These are phyloP conservation scores for Rhyzopertha dominica DNA, from an alignment of 1,140 invertebrate species.

Conservation along the genomic window DNA sequence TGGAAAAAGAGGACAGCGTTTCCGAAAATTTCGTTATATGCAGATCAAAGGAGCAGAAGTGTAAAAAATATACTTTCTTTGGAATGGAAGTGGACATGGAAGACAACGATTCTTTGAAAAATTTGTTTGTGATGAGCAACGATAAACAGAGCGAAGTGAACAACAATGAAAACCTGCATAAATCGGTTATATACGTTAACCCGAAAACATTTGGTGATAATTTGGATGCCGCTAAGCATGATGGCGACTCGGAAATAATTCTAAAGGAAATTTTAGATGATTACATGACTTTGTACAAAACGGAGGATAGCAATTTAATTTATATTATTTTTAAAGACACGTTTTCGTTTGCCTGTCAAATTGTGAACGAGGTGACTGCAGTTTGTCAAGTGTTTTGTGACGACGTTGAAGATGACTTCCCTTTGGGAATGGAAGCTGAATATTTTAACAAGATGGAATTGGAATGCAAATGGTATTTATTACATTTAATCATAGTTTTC, in stretches of 20 bases:
- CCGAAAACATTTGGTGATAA: slow-evolving; percentile 29
- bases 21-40: slow-evolving; percentile 48
- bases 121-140: slow-evolving; percentile 19
- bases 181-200: slow-evolving; percentile 41
- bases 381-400: slow-evolving; percentile 38
- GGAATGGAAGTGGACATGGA: slow-evolving; percentile 32
- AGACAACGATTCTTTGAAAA: slow-evolving; percentile 17
- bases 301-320: slow-evolving; percentile 53
- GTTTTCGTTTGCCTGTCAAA: slow-evolving; percentile 55
- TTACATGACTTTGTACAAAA: slow-evolving; percentile 33
- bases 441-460: slow-evolving; percentile 32
- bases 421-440: slow-evolving; percentile 40
- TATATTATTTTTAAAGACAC: slow-evolving; percentile 61
- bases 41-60: slow-evolving; percentile 26
- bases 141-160: slow-evolving; percentile 45
- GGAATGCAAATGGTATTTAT: slow-evolving; percentile 24
- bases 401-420: slow-evolving; percentile 37
- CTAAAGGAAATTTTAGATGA: slow-evolving; percentile 35
- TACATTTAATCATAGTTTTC: too few species aligned
- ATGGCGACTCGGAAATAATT: slow-evolving; percentile 16
- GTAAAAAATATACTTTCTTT: slow-evolving; percentile 38
- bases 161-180: slow-evolving; percentile 37
- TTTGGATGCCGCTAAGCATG: slow-evolving; percentile 23
- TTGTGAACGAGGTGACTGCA: slow-evolving; percentile 50
- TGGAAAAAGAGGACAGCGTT: slow-evolving; percentile 15